Evolutionary conservation across 1,140 invertebrate genomes (phyloP).

Genomic region (Zophobas atratus): DNA sequence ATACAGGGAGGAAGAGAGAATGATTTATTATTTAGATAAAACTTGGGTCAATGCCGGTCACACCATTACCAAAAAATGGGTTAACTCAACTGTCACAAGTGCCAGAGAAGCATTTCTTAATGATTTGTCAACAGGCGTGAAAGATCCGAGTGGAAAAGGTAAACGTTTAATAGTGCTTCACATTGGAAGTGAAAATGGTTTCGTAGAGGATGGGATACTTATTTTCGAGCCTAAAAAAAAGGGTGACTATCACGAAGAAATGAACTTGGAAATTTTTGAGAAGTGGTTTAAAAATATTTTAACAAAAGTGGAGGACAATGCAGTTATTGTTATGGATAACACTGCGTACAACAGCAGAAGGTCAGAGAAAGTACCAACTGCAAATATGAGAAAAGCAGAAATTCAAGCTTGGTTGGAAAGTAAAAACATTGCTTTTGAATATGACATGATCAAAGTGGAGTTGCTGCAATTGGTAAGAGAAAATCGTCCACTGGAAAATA

Average conservation of each 20-base stretch:
- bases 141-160: constrained; percentile 54
- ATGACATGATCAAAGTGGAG: constrained; percentile 53
- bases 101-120: constrained; percentile 49
- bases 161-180: constrained; percentile 52
- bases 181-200: constrained; percentile 50
- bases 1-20: constrained; percentile 41
- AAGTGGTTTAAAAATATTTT: constrained; percentile 50
- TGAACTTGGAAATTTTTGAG: constrained; percentile 55
- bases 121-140: constrained; percentile 50
- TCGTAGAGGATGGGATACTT: constrained; percentile 50
- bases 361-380: constrained; percentile 53
- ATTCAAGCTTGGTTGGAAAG: constrained; percentile 59
- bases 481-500: constrained; percentile 40
- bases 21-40: constrained; percentile 54
- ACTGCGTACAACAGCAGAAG: constrained; percentile 55
- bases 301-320: constrained; percentile 46
- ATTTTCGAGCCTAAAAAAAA: constrained; percentile 47
- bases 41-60: constrained; percentile 55
- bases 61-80: constrained; percentile 54
- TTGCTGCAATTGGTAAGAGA: constrained; percentile 53
- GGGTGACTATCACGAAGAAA: constrained; percentile 54
- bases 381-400: constrained; percentile 53
- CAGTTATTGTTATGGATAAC: constrained; percentile 60
- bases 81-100: constrained; percentile 50
- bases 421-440: constrained; percentile 54